These are phyloP conservation scores for Pachliopta kotzebuea DNA, from an alignment of 2,888 invertebrate genomes.

Conservation along the genomic window DNA sequence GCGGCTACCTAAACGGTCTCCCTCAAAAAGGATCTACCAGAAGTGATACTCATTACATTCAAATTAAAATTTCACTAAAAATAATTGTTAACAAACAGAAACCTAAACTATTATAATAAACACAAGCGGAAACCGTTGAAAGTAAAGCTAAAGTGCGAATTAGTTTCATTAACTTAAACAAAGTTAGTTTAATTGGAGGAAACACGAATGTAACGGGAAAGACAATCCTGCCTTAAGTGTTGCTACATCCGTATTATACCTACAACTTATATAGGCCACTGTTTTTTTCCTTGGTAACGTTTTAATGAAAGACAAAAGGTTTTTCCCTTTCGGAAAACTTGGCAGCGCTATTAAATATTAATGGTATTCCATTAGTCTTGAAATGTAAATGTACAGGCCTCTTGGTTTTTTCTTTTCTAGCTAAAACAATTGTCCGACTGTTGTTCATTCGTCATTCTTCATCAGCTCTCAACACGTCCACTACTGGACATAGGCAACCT, in stretches of 20 bases:
- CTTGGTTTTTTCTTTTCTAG: background rate
- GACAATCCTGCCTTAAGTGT: constrained; percentile 3
- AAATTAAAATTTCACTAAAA: too few relatives aligned
- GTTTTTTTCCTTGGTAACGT: background rate
- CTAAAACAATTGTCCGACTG: too few relatives aligned
- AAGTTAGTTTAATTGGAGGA: constrained; percentile 10
- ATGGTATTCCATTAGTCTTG: background rate
- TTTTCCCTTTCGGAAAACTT: background rate
- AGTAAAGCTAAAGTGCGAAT: constrained; percentile 2
- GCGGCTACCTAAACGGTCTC: too few relatives aligned
- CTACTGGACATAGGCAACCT: too few relatives aligned
- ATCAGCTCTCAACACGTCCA: too few relatives aligned
- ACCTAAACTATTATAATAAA: background rate
- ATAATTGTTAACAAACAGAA: background rate
- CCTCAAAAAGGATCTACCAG: too few relatives aligned
- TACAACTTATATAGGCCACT: background rate
- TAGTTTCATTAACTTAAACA: constrained; percentile 4
- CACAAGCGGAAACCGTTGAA: constrained; percentile 7
- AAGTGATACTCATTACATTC: too few relatives aligned
- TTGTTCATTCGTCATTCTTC: too few relatives aligned
- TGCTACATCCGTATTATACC: background rate
- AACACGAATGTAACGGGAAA: constrained; percentile 2
- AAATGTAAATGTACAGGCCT: background rate
- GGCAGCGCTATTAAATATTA: background rate
- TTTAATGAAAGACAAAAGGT: constrained; percentile 9